These are phyloP conservation scores for Corythaeola cristata DNA, from an alignment of 2,113 vertebrate species.

Conservation along the genomic window DNA sequence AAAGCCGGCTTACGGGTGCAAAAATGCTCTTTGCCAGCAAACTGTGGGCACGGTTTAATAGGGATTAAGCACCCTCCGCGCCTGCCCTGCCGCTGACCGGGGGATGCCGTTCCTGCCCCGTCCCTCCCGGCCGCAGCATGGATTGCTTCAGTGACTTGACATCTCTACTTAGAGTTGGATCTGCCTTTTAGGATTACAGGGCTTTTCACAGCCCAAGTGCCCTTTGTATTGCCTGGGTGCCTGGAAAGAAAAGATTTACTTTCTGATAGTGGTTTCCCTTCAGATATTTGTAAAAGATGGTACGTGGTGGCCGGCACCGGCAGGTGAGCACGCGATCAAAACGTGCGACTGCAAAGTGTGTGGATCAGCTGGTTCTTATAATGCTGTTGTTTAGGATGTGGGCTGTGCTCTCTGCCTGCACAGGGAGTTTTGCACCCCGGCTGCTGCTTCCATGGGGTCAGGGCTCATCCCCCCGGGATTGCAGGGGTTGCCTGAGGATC, in stretches of 20 bases:
- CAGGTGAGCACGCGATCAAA: accelerated
- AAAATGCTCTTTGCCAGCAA: neutral
- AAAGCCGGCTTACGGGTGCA: neutral
- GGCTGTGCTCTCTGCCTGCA: neutral
- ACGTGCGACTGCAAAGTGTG: no score
- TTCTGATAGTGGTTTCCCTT: neutral
- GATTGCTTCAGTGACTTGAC: neutral
- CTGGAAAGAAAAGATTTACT: neutral
- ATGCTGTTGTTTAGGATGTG: neutral
- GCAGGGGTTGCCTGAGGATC: neutral
- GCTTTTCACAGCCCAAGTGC: neutral
- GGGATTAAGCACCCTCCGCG: neutral
- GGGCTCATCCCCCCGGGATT: neutral
- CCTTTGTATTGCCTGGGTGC: slow-evolving; percentile 24
- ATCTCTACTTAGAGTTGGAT: neutral
- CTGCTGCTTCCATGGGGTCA: neutral
- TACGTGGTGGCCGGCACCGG: accelerated
- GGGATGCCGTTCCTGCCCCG: neutral
- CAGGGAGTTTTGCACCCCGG: neutral
- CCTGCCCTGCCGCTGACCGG: neutral
- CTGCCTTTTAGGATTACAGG: slow-evolving; percentile 18
- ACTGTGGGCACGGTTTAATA: neutral
- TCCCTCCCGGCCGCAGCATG: neutral
- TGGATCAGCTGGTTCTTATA: neutral
- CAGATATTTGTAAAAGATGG: neutral